Evolutionary conservation across 2,888 invertebrate genomes (phyloP), one percentile per base, ranked within the genome.

Genomic region (Cataglyphis cursor): DNA sequence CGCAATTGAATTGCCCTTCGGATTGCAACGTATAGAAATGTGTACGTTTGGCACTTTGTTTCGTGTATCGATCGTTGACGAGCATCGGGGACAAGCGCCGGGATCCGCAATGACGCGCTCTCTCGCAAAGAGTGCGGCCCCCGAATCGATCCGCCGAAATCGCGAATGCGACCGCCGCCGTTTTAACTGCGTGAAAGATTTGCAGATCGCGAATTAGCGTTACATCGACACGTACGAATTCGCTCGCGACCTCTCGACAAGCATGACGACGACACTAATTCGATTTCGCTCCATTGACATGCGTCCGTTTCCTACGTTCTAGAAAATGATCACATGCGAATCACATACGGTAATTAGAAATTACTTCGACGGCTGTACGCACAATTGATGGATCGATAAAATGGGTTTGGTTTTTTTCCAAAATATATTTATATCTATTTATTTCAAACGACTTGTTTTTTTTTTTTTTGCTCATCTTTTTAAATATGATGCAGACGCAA

Each of bases 1-100:
- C 90, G 90, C 92, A 93, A 92, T 92, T 92, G 92, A 92, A 92
- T 93, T 90, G 93, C 91, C 92, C 88, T 92, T 89, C 90, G 92
- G 90, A 93, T 92, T 92, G 88, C 88, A 91, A 92, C 87, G 90
- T 91, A 90, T 89, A 91, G 90, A 92, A 90, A 89, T 89, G 90
- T 84, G 88, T 87, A 88, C 89, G 85, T 81, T 76, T 84, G 83
- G 85, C 85, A 90, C 90, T 91, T 91, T 92, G 91, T 91, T 90
- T 90, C 90, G 87, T 73, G 85, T 89, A 91, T 90, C 90, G 90
- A 91, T 91, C 89, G 89, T 88, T 86, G 87, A 87, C 84, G 86
- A 86, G 76, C 89, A 85, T 81, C 82, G 87, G 88, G 90, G 82
- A 76, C 81, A 4, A 28, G 28, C 28, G 28, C 8, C 62, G 61